A percentile compares a stretch with the other conserved stretches of the same genome.
phyloP scores from a whole-genome alignment of 2,797 vertebrate genomes.

The Malacoraja senta region DNA sequence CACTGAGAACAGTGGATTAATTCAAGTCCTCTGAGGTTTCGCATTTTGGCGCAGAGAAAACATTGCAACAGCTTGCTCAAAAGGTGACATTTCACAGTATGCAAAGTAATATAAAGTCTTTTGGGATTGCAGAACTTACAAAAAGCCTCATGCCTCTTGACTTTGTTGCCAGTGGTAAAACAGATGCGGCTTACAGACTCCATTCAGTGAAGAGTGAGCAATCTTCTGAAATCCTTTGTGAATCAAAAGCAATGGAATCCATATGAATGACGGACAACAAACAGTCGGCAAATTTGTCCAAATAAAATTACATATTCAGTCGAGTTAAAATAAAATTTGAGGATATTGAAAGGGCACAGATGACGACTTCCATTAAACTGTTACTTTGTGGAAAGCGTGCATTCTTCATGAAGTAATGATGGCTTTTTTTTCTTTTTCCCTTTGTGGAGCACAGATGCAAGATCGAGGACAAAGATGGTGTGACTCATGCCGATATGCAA shows the following conservation, averaged over 20 bases:
- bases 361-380: neutral
- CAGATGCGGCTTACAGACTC: slow-evolving; percentile 53
- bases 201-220: slow-evolving; percentile 32
- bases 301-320: neutral
- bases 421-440: neutral
- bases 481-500: slow-evolving; percentile 29
- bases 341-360: neutral
- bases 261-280: slow-evolving; percentile 10
- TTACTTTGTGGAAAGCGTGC: neutral
- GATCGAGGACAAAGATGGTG: slow-evolving; percentile 2
- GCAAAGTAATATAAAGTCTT: slow-evolving; percentile 71
- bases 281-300: slow-evolving; percentile 18
- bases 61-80: slow-evolving; percentile 92
- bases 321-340: neutral
- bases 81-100: slow-evolving; percentile 95
- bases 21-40: slow-evolving; percentile 79
- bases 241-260: slow-evolving; percentile 20
- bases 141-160: slow-evolving; percentile 62
- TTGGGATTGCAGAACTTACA: slow-evolving; percentile 57
- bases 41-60: slow-evolving; percentile 79
- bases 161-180: slow-evolving; percentile 65
- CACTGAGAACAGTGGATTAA: slow-evolving; percentile 72
- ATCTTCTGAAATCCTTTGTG: slow-evolving; percentile 3
- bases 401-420: neutral
- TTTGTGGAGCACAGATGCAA: slow-evolving; percentile 28